A percentile compares a stretch with the other conserved stretches of the same genome.
Conservation (phyloP, 2,113 vertebrate genomes). For the Empidonax alnorum region DNA sequence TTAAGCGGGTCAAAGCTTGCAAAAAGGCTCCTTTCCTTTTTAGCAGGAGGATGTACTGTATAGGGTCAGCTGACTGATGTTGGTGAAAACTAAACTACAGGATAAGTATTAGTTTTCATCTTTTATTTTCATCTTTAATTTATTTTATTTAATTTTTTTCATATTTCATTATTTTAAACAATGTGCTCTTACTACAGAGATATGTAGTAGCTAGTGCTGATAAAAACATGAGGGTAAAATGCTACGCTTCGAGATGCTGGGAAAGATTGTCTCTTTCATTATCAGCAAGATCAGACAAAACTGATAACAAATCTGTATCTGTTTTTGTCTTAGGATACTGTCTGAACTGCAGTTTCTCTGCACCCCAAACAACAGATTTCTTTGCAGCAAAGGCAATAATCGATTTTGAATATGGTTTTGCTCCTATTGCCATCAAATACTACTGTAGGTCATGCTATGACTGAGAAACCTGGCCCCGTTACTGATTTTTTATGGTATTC, state of each 20-base stretch:
- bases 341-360: neutral
- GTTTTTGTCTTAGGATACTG: neutral
- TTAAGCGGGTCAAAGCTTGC: neutral
- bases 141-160: too few species aligned
- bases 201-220: neutral
- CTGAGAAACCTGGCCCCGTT: neutral
- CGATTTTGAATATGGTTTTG: neutral
- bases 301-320: neutral
- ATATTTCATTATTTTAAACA: neutral
- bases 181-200: neutral
- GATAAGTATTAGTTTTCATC: neutral
- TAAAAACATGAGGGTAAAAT: neutral
- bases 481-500: neutral
- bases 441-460: neutral
- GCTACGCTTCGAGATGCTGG: neutral
- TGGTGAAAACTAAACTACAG: neutral
- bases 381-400: neutral
- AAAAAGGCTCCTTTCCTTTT: neutral
- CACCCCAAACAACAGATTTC: neutral
- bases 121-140: too few species aligned
- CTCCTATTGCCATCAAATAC: neutral
- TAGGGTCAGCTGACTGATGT: neutral
- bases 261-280: neutral
- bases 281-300: neutral
- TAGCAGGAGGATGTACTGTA: neutral